Evolutionary conservation across 2,888 invertebrate species (phyloP), one percentile per base, ranked within the genome.

Genomic region (Opisthograptis luteolata): DNA sequence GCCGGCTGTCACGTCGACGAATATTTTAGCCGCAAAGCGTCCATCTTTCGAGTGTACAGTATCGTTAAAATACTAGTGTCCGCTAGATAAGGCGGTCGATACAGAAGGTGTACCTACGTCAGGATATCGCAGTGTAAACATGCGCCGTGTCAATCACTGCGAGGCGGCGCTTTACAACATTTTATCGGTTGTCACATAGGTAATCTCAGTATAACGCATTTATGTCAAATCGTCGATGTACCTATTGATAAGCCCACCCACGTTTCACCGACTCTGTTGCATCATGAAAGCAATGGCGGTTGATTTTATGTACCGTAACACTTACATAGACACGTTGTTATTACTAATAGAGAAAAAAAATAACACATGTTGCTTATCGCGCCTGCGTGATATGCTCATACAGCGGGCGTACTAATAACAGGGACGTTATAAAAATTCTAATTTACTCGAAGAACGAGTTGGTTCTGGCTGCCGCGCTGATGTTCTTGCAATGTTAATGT

Each of bases 121-220:
- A 65, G 69, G 78, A 73, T 90, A 90, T 87, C 87, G 65, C 61
- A 68, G 73, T 77, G 82, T 78, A 87, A 87, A 89, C 84, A 87
- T 67, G 72, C 74, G 70, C 70, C 66, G 75, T 87, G 89, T 89
- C 89, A 88, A 87, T 90, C 88, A 88, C 79, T 66, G 70, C 80
- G 68, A 79, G 82, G 88, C 89, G 89, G 89, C 81, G 69, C 87
- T 81, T 89, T 83, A 83, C 83, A 88, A 84, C 81, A 79, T 81
- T 79, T 85, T 90, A 90, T 90, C 89, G 75, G 76, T 82, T 85
- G 85, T 84, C 87, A 84, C 80, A 83, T 82, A 73, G 61, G 73
- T 76, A 88, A 87, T 86, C 89, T 87, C 81, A 81, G 80, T 85
- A 84, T 86, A 87, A 87, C 87, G 84, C 87, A 86, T 88, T 89